phyloP scores from a whole-genome alignment of 2,797 vertebrate species.

The Coilia nasus region DNA sequence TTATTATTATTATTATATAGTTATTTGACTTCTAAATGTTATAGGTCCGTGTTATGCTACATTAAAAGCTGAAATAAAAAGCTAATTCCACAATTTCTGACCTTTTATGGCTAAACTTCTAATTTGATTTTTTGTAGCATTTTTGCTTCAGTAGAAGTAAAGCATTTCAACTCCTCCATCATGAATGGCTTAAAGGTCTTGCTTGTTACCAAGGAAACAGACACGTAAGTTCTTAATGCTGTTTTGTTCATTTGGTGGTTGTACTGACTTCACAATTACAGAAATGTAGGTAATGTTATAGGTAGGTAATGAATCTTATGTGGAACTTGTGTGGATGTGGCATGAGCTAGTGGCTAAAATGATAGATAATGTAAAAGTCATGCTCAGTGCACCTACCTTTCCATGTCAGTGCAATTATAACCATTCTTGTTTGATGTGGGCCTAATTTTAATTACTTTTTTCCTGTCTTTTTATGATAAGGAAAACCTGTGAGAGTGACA shows the following conservation, averaged over 20 bases:
- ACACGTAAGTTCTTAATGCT: constrained; percentile 57
- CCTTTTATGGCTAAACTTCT: neutral
- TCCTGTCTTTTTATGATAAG: constrained; percentile 50
- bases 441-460: neutral
- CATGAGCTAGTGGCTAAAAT: no score
- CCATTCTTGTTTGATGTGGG: neutral
- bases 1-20: no score
- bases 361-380: no score
- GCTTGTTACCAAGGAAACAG: constrained; percentile 56
- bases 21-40: no score
- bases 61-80: neutral
- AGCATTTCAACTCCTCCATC: constrained; percentile 48
- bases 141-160: constrained; percentile 66
- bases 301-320: no score
- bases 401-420: no score
- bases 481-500: constrained; percentile 59
- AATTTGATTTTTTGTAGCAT: constrained; percentile 52
- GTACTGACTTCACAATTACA: no score
- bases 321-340: no score
- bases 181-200: constrained; percentile 61
- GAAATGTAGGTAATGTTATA: no score
- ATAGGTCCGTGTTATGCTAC: neutral
- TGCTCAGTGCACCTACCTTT: no score
- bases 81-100: no score
- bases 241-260: neutral